Conservation (phyloP, 2,113 vertebrate species). For the Xiphorhynchus elegans region DNA sequence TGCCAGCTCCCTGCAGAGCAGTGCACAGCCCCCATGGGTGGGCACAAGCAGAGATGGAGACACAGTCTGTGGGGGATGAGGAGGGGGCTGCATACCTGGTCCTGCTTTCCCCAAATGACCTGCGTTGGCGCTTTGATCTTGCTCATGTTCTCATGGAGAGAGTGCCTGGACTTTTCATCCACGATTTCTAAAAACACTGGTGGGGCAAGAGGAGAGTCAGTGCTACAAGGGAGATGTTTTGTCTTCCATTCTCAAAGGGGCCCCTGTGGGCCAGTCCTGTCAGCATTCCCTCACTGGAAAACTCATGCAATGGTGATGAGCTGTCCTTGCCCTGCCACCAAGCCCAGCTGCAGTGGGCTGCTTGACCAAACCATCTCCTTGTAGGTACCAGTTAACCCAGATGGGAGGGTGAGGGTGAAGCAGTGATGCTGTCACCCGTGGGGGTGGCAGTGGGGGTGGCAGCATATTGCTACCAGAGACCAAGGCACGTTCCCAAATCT, state of each 20-base stretch:
- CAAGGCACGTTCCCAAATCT: background rate
- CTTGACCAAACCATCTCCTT: background rate
- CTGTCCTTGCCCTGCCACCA: background rate
- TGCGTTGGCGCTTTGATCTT: conserved; percentile 86
- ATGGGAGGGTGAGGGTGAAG: background rate
- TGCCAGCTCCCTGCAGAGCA: background rate
- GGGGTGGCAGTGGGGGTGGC: background rate
- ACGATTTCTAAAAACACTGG: conserved; percentile 88
- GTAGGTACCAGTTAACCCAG: background rate
- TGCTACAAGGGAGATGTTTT: background rate
- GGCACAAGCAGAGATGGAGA: background rate
- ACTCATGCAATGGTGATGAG: background rate
- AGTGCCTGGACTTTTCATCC: conserved; percentile 82
- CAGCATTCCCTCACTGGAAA: background rate
- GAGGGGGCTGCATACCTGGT: conserved; percentile 79
- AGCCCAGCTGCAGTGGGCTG: background rate
- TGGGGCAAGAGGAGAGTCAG: conserved; percentile 23
- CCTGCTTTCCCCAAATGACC: conserved; percentile 94
- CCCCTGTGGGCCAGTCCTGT: background rate
- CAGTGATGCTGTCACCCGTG: accelerated
- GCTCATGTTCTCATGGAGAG: conserved; percentile 85
- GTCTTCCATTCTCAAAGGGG: background rate
- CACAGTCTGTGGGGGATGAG: background rate
- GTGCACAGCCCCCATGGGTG: accelerated
- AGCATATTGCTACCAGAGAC: background rate